A percentile compares a stretch with the other conserved stretches of the same genome.
Conservation (phyloP, 2,888 invertebrate genomes). For the Chymomyza amoena region DNA sequence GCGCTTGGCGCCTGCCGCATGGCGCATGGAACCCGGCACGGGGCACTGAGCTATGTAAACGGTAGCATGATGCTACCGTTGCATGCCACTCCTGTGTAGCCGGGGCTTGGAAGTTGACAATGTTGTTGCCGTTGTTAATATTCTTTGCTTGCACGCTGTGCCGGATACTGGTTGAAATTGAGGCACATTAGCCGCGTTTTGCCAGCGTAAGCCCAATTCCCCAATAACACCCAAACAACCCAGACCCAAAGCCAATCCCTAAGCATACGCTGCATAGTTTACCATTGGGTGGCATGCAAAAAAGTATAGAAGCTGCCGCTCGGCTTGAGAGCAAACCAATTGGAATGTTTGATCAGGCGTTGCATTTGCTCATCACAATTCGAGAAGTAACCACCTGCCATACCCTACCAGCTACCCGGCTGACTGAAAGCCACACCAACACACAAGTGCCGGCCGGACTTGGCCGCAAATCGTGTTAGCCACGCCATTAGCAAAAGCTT, state of each 20-base stretch:
- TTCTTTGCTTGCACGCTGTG: slow-evolving; percentile 39
- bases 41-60: slow-evolving; percentile 50
- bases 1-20: slow-evolving; percentile 36
- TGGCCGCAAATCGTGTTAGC: slow-evolving; percentile 63
- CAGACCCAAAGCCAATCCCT: background rate
- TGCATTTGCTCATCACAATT: slow-evolving; percentile 36
- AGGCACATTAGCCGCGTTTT: slow-evolving; percentile 50
- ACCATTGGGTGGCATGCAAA: background rate
- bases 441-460: slow-evolving; percentile 22
- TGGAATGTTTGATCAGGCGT: slow-evolving; percentile 66
- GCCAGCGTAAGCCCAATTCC: background rate
- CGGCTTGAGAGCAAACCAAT: slow-evolving; percentile 47
- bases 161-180: slow-evolving; percentile 45
- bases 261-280: slow-evolving; percentile 3
- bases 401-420: background rate
- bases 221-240: background rate
- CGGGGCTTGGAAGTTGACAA: background rate
- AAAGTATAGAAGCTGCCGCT: background rate
- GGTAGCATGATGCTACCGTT: slow-evolving; percentile 33
- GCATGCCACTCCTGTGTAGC: slow-evolving; percentile 25
- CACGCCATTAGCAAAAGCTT: slow-evolving; percentile 71
- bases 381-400: no score
- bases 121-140: slow-evolving; percentile 58
- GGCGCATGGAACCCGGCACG: slow-evolving; percentile 7
- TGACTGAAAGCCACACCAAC: background rate